Base-by-base conservation (phyloP, 2,797 vertebrate species). In the Brotula barbata region DNA sequence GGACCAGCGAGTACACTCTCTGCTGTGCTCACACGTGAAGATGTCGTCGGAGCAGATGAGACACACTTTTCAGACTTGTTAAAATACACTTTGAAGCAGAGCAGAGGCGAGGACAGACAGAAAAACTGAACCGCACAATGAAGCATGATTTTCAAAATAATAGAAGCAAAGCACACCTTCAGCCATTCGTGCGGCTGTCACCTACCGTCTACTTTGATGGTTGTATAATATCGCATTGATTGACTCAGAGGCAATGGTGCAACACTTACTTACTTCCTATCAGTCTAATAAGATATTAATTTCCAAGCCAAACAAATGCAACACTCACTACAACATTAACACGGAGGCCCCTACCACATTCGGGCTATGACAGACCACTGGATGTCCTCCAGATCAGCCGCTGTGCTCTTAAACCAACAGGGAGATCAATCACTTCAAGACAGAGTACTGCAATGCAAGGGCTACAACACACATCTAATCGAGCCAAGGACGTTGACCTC, bases 1-100 rank as follows among this genome's bases (percentile, higher is more conserved):
- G 73, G 68, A 79, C 78, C 78, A 68, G 64, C 58, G 71, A 52
- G 78, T 40, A 51, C 60, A 50, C 74, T 65, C 66, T 53, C 65
- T 64, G 73, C 58, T 52, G 59, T 13, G 33, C 65, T 63, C 78
- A 58, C 59, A 65, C 70, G 33, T 58, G 57, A 58, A 61, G 51
- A 60, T 28, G 48, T 60, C 33, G 50, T 68, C 60, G 61, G 75
- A 72, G 34, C 44, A 40, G 68, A 73, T 23, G 73, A 46, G 48
- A 69, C 23, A 51, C 31, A 57, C 70, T 61, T 74, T 48, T 73
- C 25, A 22, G 28, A 63, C 41, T 31, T 57, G n/a, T 44, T 39
- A 43, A 40, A 50, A 23, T 42, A 9, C 12, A 40, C 33, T 52
- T 20, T 20, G 37, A 43, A 50, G 42, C 50, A 20, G 17, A 54